Conservation (phyloP, 2,113 vertebrate genomes). For the Chloropsis hardwickii region DNA sequence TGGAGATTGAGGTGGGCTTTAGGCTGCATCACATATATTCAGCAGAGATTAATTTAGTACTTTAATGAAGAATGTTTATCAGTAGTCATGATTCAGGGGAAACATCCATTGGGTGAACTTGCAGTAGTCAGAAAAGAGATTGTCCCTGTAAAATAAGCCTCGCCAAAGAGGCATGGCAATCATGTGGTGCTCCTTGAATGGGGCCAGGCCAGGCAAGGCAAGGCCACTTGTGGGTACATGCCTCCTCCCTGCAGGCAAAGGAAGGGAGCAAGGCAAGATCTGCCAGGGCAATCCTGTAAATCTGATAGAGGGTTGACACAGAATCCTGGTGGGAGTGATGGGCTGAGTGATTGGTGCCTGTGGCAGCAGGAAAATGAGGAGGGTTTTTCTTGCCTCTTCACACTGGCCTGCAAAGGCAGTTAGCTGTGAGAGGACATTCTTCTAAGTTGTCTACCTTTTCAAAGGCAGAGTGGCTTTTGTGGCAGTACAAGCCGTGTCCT, state of each 20-base stretch:
- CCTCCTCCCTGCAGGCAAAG: background rate
- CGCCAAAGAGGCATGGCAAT: background rate
- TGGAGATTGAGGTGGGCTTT: slow-evolving; percentile 25
- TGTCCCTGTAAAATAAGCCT: background rate
- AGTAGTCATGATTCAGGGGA: background rate
- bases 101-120: background rate
- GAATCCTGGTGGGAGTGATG: background rate
- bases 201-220: background rate
- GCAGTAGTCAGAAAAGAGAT: background rate
- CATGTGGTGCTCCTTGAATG: background rate
- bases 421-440: background rate
- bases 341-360: background rate
- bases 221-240: background rate
- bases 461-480: background rate
- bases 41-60: slow-evolving; percentile 22
- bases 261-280: background rate
- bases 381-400: background rate
- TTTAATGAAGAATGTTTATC: slow-evolving; percentile 35
- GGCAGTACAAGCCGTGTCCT: background rate
- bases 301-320: background rate
- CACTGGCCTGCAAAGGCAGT: background rate
- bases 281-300: background rate
- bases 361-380: background rate
- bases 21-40: background rate
- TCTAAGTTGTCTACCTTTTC: background rate